Base-by-base conservation (phyloP, 1,140 invertebrate species). In the Samia ricini region DNA sequence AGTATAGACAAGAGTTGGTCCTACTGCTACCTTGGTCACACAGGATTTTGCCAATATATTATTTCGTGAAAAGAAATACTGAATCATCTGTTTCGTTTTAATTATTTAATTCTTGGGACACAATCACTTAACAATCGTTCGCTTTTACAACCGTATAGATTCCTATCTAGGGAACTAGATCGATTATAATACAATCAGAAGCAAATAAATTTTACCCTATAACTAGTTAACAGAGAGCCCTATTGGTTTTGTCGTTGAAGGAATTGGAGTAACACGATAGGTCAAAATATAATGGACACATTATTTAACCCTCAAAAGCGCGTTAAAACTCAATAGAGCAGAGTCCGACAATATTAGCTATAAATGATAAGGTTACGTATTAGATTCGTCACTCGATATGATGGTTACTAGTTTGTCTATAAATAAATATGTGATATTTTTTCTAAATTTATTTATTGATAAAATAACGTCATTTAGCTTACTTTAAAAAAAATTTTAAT, bases 281-380 rank as follows among this genome's bases (percentile, higher is more conserved):
- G 50, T 76, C 81, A 60, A 56, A 60, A 62, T 79, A 78, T n/a
- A 57, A 7, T 85, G 81, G 84, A 48, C 74, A 71, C 68, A 72
- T 83, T 80, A 79, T 64, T 79, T 79, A 83, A 80, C 84, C 84
- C 82, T 83, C 84, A 83, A 85, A 82, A 78, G 75, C 74, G 79
- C 79, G 76, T 85, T 87, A 87, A 85, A 87, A 78, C 81, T 84
- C 81, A 83, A 84, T 87, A 87, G 77, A 78, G 71, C 68, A 63
- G 74, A 72, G 60, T 71, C 73, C 68, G 77, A 76, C 69, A 76
- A 69, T 66, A 74, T 74, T 71, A 42, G 33, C 33, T 75, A 71
- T 69, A 61, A 61, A 62, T 15, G 33, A 42, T 42, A 12, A 42
- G 10, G 4, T 42, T 42, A 56, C 8, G 57, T 63, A 8, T 2